Percentiles rank a stretch among this genome's conserved stretches.
Evolutionary conservation across 2,113 vertebrate species (phyloP).

Genomic region (Mobula birostris): DNA sequence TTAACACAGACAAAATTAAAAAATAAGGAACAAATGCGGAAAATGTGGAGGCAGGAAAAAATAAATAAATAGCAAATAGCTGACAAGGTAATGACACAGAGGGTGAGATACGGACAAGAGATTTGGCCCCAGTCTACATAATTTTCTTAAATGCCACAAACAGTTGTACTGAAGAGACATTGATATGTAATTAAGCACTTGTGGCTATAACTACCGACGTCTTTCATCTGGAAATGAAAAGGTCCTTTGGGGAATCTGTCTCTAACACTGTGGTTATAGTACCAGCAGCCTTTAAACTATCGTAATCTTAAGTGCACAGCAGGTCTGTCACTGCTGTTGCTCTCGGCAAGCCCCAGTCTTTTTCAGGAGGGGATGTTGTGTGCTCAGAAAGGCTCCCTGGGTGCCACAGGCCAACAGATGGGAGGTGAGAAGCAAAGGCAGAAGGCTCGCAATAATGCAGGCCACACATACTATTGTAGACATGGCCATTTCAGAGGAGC

Average conservation of each 20-base stretch:
- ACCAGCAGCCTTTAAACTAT: slow-evolving; percentile 31
- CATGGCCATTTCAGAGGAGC: slow-evolving; percentile 20
- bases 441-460: slow-evolving; percentile 29
- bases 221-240: slow-evolving; percentile 37
- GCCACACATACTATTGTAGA: slow-evolving; percentile 35
- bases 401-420: slow-evolving; percentile 29
- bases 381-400: slow-evolving; percentile 31
- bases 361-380: slow-evolving; percentile 27
- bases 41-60: neutral
- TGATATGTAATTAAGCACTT: slow-evolving; percentile 34
- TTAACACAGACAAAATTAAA: neutral
- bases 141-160: slow-evolving; percentile 24
- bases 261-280: slow-evolving; percentile 20
- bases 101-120: neutral
- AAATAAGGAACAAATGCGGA: neutral
- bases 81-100: neutral
- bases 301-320: slow-evolving; percentile 37
- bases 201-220: slow-evolving; percentile 10
- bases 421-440: slow-evolving; percentile 23
- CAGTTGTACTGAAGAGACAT: neutral
- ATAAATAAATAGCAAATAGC: neutral
- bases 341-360: slow-evolving; percentile 18
- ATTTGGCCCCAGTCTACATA: neutral
- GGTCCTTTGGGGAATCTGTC: slow-evolving; percentile 34
- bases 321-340: slow-evolving; percentile 19